These are phyloP conservation scores for Gorilla gorilla DNA, from an alignment of 2,113 vertebrate species.

Conservation along the genomic window DNA sequence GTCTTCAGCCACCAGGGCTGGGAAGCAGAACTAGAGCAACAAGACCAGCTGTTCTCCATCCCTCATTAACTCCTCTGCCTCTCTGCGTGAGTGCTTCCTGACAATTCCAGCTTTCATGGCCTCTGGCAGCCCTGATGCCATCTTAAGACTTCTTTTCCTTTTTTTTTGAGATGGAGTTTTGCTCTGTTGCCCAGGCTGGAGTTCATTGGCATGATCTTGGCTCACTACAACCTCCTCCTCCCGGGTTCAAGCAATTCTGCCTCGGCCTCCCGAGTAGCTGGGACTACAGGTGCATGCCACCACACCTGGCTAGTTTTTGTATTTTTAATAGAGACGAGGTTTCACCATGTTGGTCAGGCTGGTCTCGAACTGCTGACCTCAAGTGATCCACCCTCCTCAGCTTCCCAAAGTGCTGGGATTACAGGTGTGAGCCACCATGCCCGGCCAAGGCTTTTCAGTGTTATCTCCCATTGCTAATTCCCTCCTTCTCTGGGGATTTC, in stretches of 20 bases:
- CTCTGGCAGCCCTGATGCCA: background rate
- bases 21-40: background rate
- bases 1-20: background rate
- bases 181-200: background rate
- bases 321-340: background rate
- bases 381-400: no score
- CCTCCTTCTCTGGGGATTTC: background rate
- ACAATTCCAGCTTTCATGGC: background rate
- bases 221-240: background rate
- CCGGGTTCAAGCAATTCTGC: background rate
- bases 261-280: background rate
- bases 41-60: background rate
- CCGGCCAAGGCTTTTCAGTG: background rate
- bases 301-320: background rate
- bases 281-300: background rate
- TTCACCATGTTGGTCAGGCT: background rate
- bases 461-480: background rate
- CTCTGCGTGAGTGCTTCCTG: background rate
- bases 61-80: background rate
- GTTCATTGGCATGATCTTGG: background rate
- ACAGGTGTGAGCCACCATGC: background rate
- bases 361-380: background rate
- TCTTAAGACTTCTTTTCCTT: no score
- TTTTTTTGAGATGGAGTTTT: background rate
- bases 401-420: no score